These are phyloP conservation scores for Teinopalpus imperialis DNA, from an alignment of 2,888 invertebrate species.

Conservation along the genomic window DNA sequence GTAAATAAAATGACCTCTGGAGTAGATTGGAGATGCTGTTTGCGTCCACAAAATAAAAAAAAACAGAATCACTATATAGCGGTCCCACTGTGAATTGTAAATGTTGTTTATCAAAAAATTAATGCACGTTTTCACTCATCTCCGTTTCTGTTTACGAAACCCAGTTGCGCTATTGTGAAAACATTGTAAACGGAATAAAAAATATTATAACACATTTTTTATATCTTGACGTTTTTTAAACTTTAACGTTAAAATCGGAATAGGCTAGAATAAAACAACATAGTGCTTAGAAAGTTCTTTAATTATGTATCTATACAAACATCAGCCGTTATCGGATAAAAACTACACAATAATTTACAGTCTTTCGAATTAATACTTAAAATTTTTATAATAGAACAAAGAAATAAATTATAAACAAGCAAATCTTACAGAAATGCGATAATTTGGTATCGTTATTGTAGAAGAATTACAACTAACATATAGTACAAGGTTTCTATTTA, in stretches of 20 bases:
- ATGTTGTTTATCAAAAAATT: conserved; percentile 48
- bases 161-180: conserved; percentile 72
- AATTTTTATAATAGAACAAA: conserved; percentile 66
- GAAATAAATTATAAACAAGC: conserved; percentile 69
- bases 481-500: conserved; percentile 60
- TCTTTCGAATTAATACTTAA: conserved; percentile 80
- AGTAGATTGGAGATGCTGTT: conserved; percentile 19
- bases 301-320: conserved; percentile 78
- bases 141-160: conserved; percentile 67
- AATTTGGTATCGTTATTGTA: conserved; percentile 81
- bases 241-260: conserved; percentile 27
- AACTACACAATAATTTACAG: conserved; percentile 80
- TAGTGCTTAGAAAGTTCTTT: conserved; percentile 73
- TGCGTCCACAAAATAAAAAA: conserved; percentile 25
- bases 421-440: conserved; percentile 71
- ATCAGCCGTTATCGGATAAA: conserved; percentile 70
- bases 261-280: conserved; percentile 33
- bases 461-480: conserved; percentile 69
- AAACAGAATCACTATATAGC: conserved; percentile 4
- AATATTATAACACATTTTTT: conserved; percentile 49
- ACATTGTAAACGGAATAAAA: conserved; percentile 66
- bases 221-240: conserved; percentile 43
- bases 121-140: conserved; percentile 56
- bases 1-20: conserved; percentile 25
- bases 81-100: conserved; percentile 9